Conservation (phyloP, 2,113 vertebrate species). For the Lampris megalopsis region DNA sequence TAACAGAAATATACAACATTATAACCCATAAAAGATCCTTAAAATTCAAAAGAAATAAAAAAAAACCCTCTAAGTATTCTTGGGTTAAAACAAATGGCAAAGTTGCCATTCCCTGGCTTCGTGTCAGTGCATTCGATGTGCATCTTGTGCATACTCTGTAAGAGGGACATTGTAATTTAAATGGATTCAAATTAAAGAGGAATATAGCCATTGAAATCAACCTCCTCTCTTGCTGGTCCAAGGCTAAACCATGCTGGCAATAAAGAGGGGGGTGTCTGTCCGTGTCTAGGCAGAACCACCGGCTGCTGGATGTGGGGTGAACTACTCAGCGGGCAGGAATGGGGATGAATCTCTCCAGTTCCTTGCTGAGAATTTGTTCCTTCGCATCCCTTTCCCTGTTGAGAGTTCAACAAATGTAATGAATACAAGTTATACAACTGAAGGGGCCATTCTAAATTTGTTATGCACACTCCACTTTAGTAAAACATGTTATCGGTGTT, state of each 20-base stretch:
- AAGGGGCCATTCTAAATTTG: neutral
- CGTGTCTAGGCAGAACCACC: neutral
- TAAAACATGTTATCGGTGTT: too few species aligned
- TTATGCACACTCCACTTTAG: neutral
- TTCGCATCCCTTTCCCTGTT: constrained; percentile 48
- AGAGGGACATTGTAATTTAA: constrained; percentile 2
- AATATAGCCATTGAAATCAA: constrained; percentile 7
- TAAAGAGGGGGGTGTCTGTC: neutral
- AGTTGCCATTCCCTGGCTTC: neutral
- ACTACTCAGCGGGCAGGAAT: constrained; percentile 22
- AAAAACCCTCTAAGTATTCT: neutral
- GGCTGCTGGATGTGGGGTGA: neutral
- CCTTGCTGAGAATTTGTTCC: constrained; percentile 17
- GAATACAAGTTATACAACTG: neutral
- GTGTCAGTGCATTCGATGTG: neutral
- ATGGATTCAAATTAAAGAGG: constrained; percentile 15
- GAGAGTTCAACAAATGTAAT: constrained; percentile 28
- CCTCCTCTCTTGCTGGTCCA: constrained; percentile 17
- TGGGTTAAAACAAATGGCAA: neutral
- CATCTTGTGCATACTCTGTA: constrained; percentile 9
- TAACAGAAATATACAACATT: constrained; percentile 9
- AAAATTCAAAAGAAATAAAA: constrained; percentile 4
- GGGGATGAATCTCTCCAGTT: constrained; percentile 64
- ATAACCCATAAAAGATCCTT: too few species aligned
- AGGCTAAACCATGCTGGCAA: neutral